These are phyloP conservation scores for Scaptomyza flava DNA, from an alignment of 2,888 invertebrate species.

Conservation along the genomic window DNA sequence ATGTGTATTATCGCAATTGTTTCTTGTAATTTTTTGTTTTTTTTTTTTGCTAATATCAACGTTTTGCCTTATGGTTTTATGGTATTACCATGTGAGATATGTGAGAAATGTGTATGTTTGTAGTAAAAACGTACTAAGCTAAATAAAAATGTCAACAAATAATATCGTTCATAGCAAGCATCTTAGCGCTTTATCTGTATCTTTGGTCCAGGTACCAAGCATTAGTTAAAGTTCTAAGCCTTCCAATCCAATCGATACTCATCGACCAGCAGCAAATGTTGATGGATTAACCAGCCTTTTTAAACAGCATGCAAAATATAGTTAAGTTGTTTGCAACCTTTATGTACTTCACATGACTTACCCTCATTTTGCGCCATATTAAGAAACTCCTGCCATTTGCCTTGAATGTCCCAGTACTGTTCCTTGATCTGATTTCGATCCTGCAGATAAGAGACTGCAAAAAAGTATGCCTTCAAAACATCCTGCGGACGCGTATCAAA, in stretches of 20 bases:
- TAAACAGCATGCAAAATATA: neutral
- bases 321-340: neutral
- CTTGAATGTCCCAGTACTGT: conserved; percentile 85
- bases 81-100: conserved; percentile 66
- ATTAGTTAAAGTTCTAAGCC: conserved; percentile 59
- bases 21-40: conserved; percentile 1
- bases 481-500: conserved; percentile 84
- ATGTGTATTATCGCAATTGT: conserved; percentile 37
- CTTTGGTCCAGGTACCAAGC: conserved; percentile 36
- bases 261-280: conserved; percentile 86
- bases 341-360: conserved; percentile 30
- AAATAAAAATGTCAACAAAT: conserved; percentile 31
- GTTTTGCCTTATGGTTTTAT: conserved; percentile 49
- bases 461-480: conserved; percentile 84
- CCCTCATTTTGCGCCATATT: conserved; percentile 84
- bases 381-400: conserved; percentile 85
- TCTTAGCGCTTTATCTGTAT: conserved; percentile 14
- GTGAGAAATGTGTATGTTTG: conserved; percentile 46
- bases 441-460: conserved; percentile 84
- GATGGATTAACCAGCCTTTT: conserved; percentile 87
- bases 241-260: conserved; percentile 86
- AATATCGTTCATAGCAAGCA: conserved; percentile 47
- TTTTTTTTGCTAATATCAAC: conserved; percentile 56
- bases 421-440: conserved; percentile 84
- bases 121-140: conserved; percentile 26